Evolutionary conservation across 2,888 invertebrate genomes (phyloP), one percentile per base, ranked within the genome.

Genomic region (Ectemnius continuus): DNA sequence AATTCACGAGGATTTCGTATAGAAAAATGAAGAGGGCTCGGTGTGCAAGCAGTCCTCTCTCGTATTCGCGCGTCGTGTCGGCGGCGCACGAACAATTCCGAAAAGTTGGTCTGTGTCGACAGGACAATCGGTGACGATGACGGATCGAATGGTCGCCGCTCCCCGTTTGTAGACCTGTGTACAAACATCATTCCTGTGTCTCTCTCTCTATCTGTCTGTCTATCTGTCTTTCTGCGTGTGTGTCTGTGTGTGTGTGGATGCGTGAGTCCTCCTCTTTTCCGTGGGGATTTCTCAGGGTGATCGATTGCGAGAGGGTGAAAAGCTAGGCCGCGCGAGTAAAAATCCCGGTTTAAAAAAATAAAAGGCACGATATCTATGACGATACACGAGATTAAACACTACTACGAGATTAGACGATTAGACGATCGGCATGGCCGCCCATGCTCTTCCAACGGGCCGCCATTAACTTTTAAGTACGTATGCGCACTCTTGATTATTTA

Each of bases 21-120:
- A 46, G 72, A 79, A 81, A 79, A 81, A 82, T 76, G 73, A 83
- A 83, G 74, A 80, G 82, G 84, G 80, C 82, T 81, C 81, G 77
- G 76, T 78, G 70, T 79, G 78, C 76, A 81, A 76, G 76, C 79
- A 75, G 73, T 82, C 70, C 69, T 77, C 75, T 67, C 70, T 60
- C 36, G 77, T 75, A 67, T 80, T 67, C 47, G 67, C 3, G 3
- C 23, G 23, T 23, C 48, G 48, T 48, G 13, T 63, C 64, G 5
- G 4, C 36, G 0, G 5, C 69, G 58, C 18, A 61, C 59, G 57
- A 48, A 75, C 66, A 60, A 36, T 65, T 16, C 58, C 18, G 18
- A 23, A 23, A 57, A 52, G 52, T 52, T 28, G 14, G 23, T 47
- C 58, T 23, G 6, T 11, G 18, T 36, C 57, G 46, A 61, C 36